These are phyloP conservation scores for Bradypodion pumilum DNA, from an alignment of 2,797 vertebrate genomes.

Conservation along the genomic window DNA sequence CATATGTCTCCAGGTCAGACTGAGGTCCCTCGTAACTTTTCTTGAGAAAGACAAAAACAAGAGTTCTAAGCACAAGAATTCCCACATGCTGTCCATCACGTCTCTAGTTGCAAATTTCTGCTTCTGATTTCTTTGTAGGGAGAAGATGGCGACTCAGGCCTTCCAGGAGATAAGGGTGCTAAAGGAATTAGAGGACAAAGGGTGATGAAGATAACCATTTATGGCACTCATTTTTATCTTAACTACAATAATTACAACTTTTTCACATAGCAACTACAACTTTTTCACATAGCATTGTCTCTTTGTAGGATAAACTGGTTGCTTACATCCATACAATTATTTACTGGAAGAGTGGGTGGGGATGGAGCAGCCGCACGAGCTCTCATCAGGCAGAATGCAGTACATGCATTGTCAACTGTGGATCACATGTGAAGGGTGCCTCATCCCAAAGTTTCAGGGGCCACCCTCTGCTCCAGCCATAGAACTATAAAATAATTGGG, in stretches of 20 bases:
- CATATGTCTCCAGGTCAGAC: background rate
- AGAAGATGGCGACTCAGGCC: constrained; percentile 77
- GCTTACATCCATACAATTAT: background rate
- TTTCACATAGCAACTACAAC: background rate
- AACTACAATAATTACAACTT: background rate
- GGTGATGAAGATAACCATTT: constrained; percentile 70
- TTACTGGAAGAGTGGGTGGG: too few species aligned
- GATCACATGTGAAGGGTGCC: background rate
- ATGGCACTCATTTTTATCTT: background rate
- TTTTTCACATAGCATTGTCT: background rate
- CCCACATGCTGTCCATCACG: too few species aligned
- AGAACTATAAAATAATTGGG: too few species aligned
- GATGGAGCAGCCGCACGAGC: background rate
- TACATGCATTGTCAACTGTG: background rate
- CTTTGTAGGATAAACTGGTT: background rate
- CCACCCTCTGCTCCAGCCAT: too few species aligned
- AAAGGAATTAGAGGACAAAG: constrained; percentile 83
- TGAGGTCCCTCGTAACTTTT: background rate
- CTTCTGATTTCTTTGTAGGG: constrained; percentile 77
- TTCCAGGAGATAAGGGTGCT: constrained; percentile 75
- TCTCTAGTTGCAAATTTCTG: constrained; percentile 13
- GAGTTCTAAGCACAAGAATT: background rate
- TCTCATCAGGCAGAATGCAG: background rate
- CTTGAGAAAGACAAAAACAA: background rate
- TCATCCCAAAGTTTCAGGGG: background rate